A percentile compares a stretch with the other conserved stretches of the same genome.
phyloP scores from a whole-genome alignment of 2,888 invertebrate genomes.

The Heteropelma amictum region DNA sequence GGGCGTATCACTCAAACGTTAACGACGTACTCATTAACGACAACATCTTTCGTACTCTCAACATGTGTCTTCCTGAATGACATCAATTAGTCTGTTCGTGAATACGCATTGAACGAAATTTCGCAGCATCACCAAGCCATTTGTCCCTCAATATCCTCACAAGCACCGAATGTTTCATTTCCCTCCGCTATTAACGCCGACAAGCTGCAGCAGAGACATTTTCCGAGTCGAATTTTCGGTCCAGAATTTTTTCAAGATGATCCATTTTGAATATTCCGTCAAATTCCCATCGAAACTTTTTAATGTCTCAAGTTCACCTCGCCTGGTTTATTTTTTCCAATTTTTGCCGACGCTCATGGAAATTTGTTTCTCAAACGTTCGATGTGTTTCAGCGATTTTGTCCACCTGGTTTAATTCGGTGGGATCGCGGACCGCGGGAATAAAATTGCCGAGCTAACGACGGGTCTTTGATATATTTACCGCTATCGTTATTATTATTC shows the following conservation, averaged over 20 bases:
- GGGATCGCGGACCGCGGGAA: conserved; percentile 16
- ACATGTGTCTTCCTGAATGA: conserved; percentile 66
- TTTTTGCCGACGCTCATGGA: not conserved
- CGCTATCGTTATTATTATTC: conserved; percentile 1
- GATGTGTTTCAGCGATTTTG: conserved; percentile 10
- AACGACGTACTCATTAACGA: conserved; percentile 46
- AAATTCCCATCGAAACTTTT: too few species aligned
- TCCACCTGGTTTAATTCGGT: conserved; percentile 26
- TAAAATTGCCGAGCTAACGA: conserved; percentile 1
- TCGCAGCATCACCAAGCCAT: conserved; percentile 33
- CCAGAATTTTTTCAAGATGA: too few species aligned
- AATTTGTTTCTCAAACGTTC: not conserved
- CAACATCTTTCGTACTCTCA: conserved; percentile 27
- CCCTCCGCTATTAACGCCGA: too few species aligned
- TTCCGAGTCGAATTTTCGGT: too few species aligned
- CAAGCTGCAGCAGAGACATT: too few species aligned
- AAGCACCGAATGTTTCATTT: not conserved
- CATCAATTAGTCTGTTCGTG: conserved; percentile 75
- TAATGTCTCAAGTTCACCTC: too few species aligned
- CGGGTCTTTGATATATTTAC: conserved; percentile 10
- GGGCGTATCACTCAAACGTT: conserved; percentile 34
- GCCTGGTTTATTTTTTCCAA: not conserved
- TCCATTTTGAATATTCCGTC: too few species aligned
- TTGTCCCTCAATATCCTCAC: not conserved
- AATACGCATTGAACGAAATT: conserved; percentile 71